Conservation (phyloP, 1,140 invertebrate genomes). For the Triops longicaudatus region DNA sequence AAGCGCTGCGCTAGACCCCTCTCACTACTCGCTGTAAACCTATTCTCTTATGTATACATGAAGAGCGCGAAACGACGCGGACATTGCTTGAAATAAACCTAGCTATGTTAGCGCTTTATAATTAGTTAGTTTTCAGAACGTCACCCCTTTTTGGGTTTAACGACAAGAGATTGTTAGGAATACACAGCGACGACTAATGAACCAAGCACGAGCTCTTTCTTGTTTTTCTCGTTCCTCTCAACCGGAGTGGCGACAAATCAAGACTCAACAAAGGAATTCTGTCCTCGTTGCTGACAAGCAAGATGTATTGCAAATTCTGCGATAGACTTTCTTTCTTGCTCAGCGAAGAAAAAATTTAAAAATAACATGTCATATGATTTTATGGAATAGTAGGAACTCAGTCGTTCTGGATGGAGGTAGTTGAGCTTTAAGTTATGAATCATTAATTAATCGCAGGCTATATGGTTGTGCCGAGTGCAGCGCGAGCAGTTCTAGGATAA, state of each 20-base stretch:
- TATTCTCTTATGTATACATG: neutral
- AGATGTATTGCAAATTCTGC: neutral
- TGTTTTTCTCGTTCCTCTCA: neutral
- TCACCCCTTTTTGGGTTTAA: neutral
- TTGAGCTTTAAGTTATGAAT: conserved; percentile 6
- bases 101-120: neutral
- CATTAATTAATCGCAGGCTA: neutral
- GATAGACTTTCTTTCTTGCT: neutral
- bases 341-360: neutral
- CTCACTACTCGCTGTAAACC: neutral
- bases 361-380: neutral
- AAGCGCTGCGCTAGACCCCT: neutral
- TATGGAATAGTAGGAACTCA: neutral
- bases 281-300: neutral
- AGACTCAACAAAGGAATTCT: neutral
- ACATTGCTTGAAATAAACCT: conserved; percentile 8
- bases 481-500: neutral
- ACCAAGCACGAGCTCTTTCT: neutral
- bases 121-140: neutral
- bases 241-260: neutral
- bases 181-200: neutral
- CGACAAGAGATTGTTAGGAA: neutral
- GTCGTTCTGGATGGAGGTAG: neutral
- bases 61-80: neutral
- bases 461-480: neutral